Base-by-base conservation (phyloP, 2,113 vertebrate genomes). In the Rhinolophus ferrumequinum region DNA sequence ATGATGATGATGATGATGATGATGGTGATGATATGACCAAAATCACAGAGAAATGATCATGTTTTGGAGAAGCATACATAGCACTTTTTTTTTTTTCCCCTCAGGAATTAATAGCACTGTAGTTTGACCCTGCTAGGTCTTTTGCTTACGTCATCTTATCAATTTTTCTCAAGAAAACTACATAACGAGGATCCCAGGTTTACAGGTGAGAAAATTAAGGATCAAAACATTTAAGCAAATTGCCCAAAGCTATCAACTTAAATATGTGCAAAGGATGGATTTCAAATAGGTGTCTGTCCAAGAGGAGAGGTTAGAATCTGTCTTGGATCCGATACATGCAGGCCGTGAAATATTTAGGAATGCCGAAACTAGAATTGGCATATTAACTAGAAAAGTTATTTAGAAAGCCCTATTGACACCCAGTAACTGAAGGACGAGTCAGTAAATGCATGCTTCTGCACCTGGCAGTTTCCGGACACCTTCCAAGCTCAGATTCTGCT, bases 401-500 rank as follows among this genome's bases (percentile, higher is more conserved):
- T 79, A 85, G 84, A 95, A 96, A 97, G 77, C 26, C 64, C 66
- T 47, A 50, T 58, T 85, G 81, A 92, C 81, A 94, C 7, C 30
- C 44, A 79, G 21, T 80, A 58, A 83, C 76, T 96, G 88, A 93
- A 44, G 72, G 83, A 93, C 11, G 4, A 84, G 30, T 56, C 33
- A 70, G 85, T 86, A 60, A 93, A 92, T 58, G 21, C 13, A n/a
- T 7, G 56, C 3, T 83, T 82, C 62, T 87, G 82, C 83, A 95
- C 93, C 79, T 90, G 96, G 89, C 52, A 64, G 28, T 93, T 93
- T 95, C 64, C 8, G 0, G 79, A 88, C 70, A 92, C 30, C 41
- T 96, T 97, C 95, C 93, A 90, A 96, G 44, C 79, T 96, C 19
- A 88, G 64, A 70, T 95, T 70, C 54, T 93, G 86, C 66, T 77